Evolutionary conservation across 2,113 vertebrate genomes (phyloP).

Genomic region (Acrocephalus arundinaceus): DNA sequence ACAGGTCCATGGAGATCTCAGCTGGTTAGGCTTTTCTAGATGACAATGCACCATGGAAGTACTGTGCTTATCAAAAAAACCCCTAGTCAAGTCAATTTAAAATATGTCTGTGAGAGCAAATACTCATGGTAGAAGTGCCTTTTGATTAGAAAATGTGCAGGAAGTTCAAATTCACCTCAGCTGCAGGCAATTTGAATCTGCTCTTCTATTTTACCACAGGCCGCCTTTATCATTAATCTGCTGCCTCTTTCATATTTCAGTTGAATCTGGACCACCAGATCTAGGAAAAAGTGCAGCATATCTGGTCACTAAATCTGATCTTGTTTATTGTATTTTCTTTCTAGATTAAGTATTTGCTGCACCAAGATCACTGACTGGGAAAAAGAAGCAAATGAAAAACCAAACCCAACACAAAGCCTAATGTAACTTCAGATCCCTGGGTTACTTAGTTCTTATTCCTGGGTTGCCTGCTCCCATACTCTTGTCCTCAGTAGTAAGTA

Average conservation of each 20-base stretch:
- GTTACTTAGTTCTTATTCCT: background rate
- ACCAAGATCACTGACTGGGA: background rate
- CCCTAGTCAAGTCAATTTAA: background rate
- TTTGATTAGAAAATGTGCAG: background rate
- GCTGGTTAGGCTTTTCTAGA: background rate
- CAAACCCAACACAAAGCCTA: background rate
- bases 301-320: background rate
- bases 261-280: background rate
- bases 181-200: background rate
- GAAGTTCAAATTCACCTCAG: background rate
- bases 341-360: background rate
- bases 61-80: background rate
- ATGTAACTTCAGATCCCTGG: background rate
- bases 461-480: background rate
- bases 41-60: background rate
- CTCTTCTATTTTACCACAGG: background rate
- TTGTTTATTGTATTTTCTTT: background rate
- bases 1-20: background rate
- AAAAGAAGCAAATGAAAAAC: rapidly evolving
- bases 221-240: background rate
- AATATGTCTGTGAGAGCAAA: background rate
- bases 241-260: background rate
- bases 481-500: background rate
- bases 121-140: background rate
- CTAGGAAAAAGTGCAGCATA: background rate